phyloP scores from a whole-genome alignment of 2,113 vertebrate genomes.

The Stegostoma tigrinum region DNA sequence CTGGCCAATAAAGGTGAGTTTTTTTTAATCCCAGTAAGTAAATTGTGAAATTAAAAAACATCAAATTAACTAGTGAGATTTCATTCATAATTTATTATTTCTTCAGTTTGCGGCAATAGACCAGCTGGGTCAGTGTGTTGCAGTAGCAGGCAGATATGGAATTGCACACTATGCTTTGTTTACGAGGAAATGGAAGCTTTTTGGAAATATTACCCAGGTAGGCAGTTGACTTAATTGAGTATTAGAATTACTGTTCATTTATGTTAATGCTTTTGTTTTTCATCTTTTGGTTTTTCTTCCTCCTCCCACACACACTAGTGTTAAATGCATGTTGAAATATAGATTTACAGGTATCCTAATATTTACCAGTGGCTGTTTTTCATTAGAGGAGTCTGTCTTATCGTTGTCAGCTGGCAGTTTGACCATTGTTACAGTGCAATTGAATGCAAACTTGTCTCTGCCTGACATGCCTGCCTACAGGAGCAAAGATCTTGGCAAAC shows the following conservation, averaged over 20 bases:
- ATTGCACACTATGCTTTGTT: conserved; percentile 96
- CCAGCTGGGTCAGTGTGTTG: conserved; percentile 86
- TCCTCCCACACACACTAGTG: not conserved
- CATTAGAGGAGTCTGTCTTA: not conserved
- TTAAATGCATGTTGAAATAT: not conserved
- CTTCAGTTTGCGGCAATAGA: conserved; percentile 92
- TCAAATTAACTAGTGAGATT: not conserved
- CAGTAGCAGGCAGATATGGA: conserved; percentile 87
- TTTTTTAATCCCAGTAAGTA: not conserved
- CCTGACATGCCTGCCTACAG: not conserved
- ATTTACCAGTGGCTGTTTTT: not conserved
- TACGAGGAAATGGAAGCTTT: conserved; percentile 96
- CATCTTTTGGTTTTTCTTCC: not conserved
- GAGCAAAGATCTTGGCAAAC: not conserved
- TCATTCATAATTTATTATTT: conserved; percentile 38
- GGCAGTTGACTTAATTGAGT: conserved; percentile 41
- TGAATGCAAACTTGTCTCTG: not conserved
- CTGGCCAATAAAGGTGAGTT: conserved; percentile 91
- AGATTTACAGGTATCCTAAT: not conserved
- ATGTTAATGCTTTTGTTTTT: not conserved
- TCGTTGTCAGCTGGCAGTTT: not conserved
- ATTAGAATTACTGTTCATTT: not conserved
- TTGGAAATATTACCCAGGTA: conserved; percentile 97
- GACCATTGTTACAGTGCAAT: not conserved
- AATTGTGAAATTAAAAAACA: not conserved